phyloP scores from a whole-genome alignment of 92 coral and sea anemone genomes.

The Zoanthus solanderi region DNA sequence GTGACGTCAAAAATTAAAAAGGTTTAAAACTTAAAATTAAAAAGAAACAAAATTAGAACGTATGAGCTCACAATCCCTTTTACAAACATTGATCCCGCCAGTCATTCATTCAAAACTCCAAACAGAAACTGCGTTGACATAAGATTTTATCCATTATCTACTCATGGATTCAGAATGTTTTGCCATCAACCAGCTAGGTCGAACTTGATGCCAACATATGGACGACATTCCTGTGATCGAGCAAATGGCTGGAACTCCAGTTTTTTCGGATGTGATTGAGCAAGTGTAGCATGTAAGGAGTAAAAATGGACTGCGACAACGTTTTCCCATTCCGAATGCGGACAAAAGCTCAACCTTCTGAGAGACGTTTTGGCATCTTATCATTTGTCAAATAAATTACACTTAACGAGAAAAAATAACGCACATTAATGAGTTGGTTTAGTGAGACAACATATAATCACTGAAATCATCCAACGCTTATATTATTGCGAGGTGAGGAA shows the following conservation, averaged over 20 bases:
- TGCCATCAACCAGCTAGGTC: background rate
- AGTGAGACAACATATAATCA: too few relatives aligned
- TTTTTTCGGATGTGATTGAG: background rate
- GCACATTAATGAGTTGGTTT: too few relatives aligned
- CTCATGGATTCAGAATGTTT: background rate
- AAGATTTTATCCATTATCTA: background rate
- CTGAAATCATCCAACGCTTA: too few relatives aligned
- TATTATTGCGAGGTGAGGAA: too few relatives aligned
- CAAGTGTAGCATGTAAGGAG: background rate
- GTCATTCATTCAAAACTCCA: background rate
- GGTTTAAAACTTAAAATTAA: background rate
- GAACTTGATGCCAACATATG: background rate
- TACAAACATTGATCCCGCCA: background rate
- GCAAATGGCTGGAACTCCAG: background rate
- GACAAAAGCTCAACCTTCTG: too few relatives aligned
- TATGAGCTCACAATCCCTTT: background rate
- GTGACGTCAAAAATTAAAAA: slow-evolving; percentile 7
- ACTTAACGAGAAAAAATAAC: too few relatives aligned
- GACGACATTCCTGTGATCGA: background rate
- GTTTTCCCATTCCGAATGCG: too few relatives aligned
- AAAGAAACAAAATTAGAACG: background rate
- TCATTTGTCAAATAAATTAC: too few relatives aligned
- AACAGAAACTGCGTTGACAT: background rate
- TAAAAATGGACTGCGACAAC: too few relatives aligned
- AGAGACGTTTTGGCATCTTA: too few relatives aligned